Percentiles rank a stretch among this genome's conserved stretches.
These are phyloP conservation scores for Leucosticte australis DNA, from an alignment of 2,113 vertebrate species.

Conservation along the genomic window DNA sequence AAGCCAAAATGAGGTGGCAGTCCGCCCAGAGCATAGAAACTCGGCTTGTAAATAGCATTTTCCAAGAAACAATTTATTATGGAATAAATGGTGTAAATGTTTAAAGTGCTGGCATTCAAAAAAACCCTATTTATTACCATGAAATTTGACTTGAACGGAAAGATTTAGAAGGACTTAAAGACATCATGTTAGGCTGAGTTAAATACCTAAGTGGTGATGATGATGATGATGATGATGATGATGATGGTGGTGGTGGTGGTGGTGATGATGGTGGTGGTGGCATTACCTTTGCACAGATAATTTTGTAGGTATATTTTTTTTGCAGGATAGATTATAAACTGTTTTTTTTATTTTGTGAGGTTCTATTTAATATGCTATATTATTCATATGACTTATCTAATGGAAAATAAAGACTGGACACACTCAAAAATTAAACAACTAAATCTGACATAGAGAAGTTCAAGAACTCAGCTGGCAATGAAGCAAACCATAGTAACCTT, in stretches of 20 bases:
- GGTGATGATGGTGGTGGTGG: background rate
- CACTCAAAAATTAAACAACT: constrained; percentile 33
- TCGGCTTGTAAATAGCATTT: constrained; percentile 19
- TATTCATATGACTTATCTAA: background rate
- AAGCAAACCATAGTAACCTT: background rate
- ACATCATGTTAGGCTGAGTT: background rate
- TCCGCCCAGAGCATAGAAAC: constrained; percentile 12
- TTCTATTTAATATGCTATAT: constrained; percentile 8
- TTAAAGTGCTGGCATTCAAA: background rate
- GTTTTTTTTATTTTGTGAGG: background rate
- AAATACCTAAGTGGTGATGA: background rate
- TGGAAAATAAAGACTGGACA: constrained; percentile 23
- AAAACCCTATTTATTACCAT: background rate
- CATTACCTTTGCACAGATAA: background rate
- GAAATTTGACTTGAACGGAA: background rate
- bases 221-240: background rate
- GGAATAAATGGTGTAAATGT: background rate
- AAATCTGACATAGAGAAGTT: constrained; percentile 19
- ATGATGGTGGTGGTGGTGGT: background rate
- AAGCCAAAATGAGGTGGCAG: constrained; percentile 32
- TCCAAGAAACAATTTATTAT: constrained; percentile 36
- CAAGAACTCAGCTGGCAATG: background rate
- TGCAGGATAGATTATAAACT: background rate
- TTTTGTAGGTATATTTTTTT: background rate
- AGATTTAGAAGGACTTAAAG: background rate